phyloP scores from a whole-genome alignment of 2,797 vertebrate genomes.

The Anableps anableps region DNA sequence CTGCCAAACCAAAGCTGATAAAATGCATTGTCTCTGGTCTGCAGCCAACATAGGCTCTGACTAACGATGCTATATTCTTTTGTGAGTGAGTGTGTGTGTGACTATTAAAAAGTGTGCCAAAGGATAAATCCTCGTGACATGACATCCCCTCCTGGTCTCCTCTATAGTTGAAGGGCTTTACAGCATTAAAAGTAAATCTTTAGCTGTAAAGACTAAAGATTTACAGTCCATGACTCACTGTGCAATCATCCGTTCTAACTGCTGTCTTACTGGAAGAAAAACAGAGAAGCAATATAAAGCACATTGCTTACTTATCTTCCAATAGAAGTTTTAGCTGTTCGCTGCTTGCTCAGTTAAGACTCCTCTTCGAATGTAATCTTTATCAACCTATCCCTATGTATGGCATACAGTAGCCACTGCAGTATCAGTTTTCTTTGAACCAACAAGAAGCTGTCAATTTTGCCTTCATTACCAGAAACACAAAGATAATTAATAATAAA shows the following conservation, averaged over 20 bases:
- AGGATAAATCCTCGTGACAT: conserved; percentile 47
- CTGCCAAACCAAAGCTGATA: conserved; percentile 16
- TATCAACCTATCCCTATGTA: conserved; percentile 15
- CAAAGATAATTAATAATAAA: too few relatives aligned
- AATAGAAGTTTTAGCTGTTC: background rate
- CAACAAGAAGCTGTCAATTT: background rate
- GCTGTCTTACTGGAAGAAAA: background rate
- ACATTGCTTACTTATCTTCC: background rate
- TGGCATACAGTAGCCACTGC: background rate
- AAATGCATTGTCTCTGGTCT: conserved; percentile 33
- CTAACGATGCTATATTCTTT: conserved; percentile 25
- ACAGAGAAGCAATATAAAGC: background rate
- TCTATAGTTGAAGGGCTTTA: conserved; percentile 24
- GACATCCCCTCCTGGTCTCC: conserved; percentile 37
- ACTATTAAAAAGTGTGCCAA: conserved; percentile 21
- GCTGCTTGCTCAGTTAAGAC: background rate
- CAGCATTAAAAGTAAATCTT: conserved; percentile 18
- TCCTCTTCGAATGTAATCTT: background rate
- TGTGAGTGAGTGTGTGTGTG: conserved; percentile 9
- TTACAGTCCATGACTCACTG: conserved; percentile 26
- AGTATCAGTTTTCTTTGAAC: too few relatives aligned
- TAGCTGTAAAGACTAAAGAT: background rate
- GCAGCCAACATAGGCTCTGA: conserved; percentile 31
- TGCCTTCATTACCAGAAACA: background rate
- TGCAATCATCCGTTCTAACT: conserved; percentile 17